A percentile compares a stretch with the other conserved stretches of the same genome.
These are phyloP conservation scores for Megalonaias nervosa DNA, from an alignment of 1,140 invertebrate species.

Conservation along the genomic window DNA sequence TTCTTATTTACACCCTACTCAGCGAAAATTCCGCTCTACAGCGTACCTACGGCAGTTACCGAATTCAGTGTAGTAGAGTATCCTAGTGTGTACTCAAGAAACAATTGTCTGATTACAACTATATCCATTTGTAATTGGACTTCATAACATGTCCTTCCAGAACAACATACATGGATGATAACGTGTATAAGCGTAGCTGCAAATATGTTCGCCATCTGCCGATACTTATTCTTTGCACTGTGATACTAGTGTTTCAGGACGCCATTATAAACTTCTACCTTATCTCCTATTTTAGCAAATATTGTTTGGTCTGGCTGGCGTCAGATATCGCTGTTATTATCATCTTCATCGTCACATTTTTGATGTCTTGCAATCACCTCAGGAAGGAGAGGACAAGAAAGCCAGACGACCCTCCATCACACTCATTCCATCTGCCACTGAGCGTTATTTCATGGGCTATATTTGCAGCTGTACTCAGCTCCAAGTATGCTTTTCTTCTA, in stretches of 20 bases:
- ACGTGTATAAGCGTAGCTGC: not conserved
- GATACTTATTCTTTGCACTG: conserved; percentile 30
- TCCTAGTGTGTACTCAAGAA: too few species aligned
- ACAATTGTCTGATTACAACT: too few species aligned
- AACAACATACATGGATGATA: conserved; percentile 1
- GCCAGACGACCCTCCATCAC: conserved; percentile 1
- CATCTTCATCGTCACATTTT: conserved; percentile 28
- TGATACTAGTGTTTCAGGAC: conserved; percentile 36
- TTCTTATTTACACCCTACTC: too few species aligned
- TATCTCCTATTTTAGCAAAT: conserved; percentile 24
- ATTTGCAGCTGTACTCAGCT: conserved; percentile 72
- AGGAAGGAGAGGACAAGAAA: conserved; percentile 5
- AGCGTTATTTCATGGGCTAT: conserved; percentile 75
- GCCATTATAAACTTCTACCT: conserved; percentile 44
- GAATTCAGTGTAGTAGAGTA: too few species aligned
- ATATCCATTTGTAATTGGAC: too few species aligned
- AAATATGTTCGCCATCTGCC: conserved; percentile 38
- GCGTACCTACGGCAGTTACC: too few species aligned
- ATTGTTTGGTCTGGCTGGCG: conserved; percentile 29
- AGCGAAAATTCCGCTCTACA: too few species aligned
- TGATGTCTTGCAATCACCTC: conserved; percentile 18
- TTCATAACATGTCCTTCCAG: not conserved
- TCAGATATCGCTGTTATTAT: conserved; percentile 32
- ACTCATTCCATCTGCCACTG: conserved; percentile 62
- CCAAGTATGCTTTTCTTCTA: conserved; percentile 74